Evolutionary conservation across 23 tunicate genomes (phyloP), one percentile per base, ranked within the genome.

Genomic region (Trididemnum clinides): DNA sequence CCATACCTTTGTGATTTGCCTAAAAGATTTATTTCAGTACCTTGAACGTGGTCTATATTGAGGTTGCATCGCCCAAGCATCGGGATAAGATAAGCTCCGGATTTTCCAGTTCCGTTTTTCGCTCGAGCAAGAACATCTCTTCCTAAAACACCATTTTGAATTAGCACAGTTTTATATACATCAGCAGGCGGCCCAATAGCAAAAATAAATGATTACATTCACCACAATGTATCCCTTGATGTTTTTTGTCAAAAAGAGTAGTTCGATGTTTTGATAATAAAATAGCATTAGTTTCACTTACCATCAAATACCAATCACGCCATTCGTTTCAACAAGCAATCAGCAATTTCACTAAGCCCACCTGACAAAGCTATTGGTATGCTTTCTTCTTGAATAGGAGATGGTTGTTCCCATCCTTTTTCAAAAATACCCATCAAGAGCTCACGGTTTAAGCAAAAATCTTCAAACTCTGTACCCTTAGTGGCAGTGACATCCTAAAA

Each of bases 321-420:
- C n/a, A n/a, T n/a, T n/a, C n/a, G n/a, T n/a, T n/a, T n/a, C n/a
- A n/a, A n/a, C n/a, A n/a, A n/a, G n/a, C n/a, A n/a, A n/a, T n/a
- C n/a, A n/a, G n/a, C n/a, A n/a, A n/a, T n/a, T n/a, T n/a, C n/a
- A n/a, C n/a, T n/a, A n/a, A n/a, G n/a, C n/a, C n/a, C 58, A 87
- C 97, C 98, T 57, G 94, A 94, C 25, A 94, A 80, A 1, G 98
- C 98, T 72, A 94, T 86, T 1, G 98, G 98, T 34, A 94, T 94
- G 65, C 94, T 89, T 64, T 94, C 98, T 77, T 89, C 98, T 51
- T 94, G 98, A 50, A 94, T 94, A 18, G 98, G 98, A 10, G 98
- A 94, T 51, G 98, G 98, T 57, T 94, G 74, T 74, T 94, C 98
- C 98, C 98, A 94, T 38, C 98, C 98, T 74, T 96, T 96, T 77